Base-by-base conservation (phyloP, 2,888 invertebrate genomes). In the Caenorhabditis becei region DNA sequence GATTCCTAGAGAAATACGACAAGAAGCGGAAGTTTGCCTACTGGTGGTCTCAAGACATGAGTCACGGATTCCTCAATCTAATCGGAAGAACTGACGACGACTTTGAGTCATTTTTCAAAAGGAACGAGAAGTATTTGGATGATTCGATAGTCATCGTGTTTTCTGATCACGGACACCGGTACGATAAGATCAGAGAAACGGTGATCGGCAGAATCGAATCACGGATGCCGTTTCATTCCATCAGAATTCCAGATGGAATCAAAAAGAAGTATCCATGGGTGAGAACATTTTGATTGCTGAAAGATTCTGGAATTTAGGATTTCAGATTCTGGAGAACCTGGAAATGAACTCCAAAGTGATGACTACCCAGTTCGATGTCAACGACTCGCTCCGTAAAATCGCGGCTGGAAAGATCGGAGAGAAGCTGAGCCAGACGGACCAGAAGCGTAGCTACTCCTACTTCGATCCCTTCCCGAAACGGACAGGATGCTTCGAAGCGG, bases 81-180 rank as follows among this genome's bases (percentile, higher is more conserved):
- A 79, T 85, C 23, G 85, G 86, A 24, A 67, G 71, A 32, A 82
- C 83, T 32, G 88, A 88, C 61, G 63, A 77, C 7, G 86, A 86
- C 61, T 77, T 83, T 28, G 77, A 71, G 7, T 47, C 53, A 14
- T 88, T 88, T 53, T 70, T 88, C 32, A 49, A 59, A n/a, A 66
- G 51, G 32, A 83, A 85, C 53, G 77, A 80, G 47, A 20, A 66
- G n/a, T 16, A 26, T 18, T 59, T 89, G 47, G 72, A 87, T 8
- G 82, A 88, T 35, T 75, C 88, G 14, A 81, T 88, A n/a, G 69
- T 88, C 7, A 75, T 88, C 28, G 54, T 90, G 8, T 75, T 91
- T 79, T 91, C 91, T 71, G 92, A 92, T 79, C 92, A 92, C 81
- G 92, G 92, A 16, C 91, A 91, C 83, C 87, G 92, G 35, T 92